Evolutionary conservation across 2,888 invertebrate species (phyloP).

Genomic region (Trissolcus japonicus): DNA sequence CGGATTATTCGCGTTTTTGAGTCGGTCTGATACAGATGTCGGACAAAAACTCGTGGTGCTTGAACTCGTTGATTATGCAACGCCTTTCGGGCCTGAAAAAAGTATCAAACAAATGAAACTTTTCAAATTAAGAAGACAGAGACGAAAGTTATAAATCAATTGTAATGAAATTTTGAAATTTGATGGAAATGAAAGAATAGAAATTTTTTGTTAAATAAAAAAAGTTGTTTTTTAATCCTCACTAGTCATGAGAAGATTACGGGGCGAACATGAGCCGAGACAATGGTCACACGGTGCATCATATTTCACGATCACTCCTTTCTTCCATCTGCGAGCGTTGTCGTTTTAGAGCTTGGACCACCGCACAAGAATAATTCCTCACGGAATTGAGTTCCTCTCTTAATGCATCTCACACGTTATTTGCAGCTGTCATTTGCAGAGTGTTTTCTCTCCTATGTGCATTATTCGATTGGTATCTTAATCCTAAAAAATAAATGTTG

Average conservation of each 20-base stretch:
- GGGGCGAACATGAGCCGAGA: conserved; percentile 58
- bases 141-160: background rate
- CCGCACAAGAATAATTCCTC: conserved; percentile 39
- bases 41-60: conserved; percentile 26
- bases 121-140: background rate
- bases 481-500: background rate
- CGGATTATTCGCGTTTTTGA: conserved; percentile 46
- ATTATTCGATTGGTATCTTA: conserved; percentile 2
- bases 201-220: no score
- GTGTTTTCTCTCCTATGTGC: background rate
- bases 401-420: conserved; percentile 2
- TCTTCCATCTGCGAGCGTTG: conserved; percentile 53
- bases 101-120: background rate
- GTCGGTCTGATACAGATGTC: conserved; percentile 1
- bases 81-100: conserved; percentile 6
- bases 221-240: no score
- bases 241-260: no score
- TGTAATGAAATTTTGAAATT: no score
- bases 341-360: conserved; percentile 43
- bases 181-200: no score
- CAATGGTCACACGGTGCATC: conserved; percentile 70
- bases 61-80: conserved; percentile 18
- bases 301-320: conserved; percentile 69
- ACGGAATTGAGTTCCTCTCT: conserved; percentile 7
- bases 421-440: background rate